Conservation (phyloP, 35 echinoderm and acorn worm genomes). For the Ophioderma brevispina region DNA sequence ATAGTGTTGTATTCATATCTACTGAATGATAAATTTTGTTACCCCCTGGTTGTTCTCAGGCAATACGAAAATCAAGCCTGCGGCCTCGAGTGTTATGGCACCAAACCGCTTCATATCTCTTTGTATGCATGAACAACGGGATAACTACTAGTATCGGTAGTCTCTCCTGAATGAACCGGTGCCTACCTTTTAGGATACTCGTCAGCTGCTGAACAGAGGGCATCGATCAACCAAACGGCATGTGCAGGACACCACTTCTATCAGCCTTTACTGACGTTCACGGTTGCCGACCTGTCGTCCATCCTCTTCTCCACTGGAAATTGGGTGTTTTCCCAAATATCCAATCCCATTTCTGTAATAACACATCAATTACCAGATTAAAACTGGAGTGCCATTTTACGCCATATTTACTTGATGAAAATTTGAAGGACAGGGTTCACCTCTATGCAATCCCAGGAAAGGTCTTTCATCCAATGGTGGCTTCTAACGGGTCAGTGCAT, state of each 20-base stretch:
- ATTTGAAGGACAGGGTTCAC: too few relatives aligned
- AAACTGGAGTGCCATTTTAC: too few relatives aligned
- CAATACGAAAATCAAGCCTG: too few relatives aligned
- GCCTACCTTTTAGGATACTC: conserved; percentile 23
- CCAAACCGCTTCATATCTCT: background rate
- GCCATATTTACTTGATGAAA: too few relatives aligned
- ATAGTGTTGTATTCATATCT: too few relatives aligned
- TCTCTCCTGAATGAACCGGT: background rate
- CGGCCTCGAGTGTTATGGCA: background rate
- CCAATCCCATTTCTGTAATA: conserved; percentile 82
- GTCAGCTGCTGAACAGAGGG: conserved; percentile 18
- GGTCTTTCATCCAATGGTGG: too few relatives aligned
- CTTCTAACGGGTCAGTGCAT: too few relatives aligned
- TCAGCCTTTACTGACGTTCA: conserved; percentile 64
- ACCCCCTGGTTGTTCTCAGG: too few relatives aligned
- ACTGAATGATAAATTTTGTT: background rate
- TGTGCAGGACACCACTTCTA: conserved; percentile 66
- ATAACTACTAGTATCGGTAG: background rate
- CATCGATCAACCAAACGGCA: conserved; percentile 30
- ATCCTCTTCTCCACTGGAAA: conserved; percentile 63
- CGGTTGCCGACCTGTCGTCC: conserved; percentile 52
- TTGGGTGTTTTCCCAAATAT: conserved; percentile 88
- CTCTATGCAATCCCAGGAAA: too few relatives aligned
- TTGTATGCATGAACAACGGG: background rate
- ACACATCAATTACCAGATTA: too few relatives aligned